Evolutionary conservation across 2,113 vertebrate species (phyloP).

Genomic region (Pedetes capensis): DNA sequence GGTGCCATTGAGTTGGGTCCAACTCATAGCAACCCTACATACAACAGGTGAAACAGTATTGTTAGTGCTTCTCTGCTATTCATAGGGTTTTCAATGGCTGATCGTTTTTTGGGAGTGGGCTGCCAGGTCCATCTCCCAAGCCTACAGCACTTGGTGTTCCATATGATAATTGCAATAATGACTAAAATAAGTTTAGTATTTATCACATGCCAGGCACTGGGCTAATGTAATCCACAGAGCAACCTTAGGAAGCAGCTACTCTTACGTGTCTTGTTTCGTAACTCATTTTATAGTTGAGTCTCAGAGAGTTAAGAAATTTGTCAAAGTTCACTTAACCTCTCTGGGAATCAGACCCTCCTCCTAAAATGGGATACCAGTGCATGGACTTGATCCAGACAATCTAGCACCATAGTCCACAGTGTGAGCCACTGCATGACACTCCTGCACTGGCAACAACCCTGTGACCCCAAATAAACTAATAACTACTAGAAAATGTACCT

Average conservation of each 20-base stretch:
- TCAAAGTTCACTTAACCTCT: background rate
- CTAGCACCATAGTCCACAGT: background rate
- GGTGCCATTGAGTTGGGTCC: too few species aligned
- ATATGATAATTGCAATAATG: background rate
- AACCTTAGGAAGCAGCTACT: too few species aligned
- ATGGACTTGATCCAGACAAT: background rate
- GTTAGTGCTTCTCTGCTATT: too few species aligned
- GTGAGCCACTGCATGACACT: background rate
- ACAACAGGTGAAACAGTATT: too few species aligned
- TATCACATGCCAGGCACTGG: fast-evolving
- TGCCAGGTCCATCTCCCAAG: too few species aligned
- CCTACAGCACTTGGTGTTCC: too few species aligned
- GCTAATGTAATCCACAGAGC: background rate
- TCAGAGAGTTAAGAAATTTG: background rate
- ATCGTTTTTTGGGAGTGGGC: too few species aligned
- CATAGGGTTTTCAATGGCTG: too few species aligned
- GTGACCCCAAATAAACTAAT: background rate
- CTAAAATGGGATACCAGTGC: background rate
- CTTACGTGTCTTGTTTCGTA: background rate
- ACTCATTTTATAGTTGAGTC: background rate
- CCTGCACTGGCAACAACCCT: background rate
- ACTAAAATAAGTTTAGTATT: background rate
- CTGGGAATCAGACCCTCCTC: background rate
- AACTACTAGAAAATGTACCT: background rate
- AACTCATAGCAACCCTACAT: too few species aligned